Conservation (phyloP, 2,797 vertebrate species). For the Spinus olivaceus region DNA sequence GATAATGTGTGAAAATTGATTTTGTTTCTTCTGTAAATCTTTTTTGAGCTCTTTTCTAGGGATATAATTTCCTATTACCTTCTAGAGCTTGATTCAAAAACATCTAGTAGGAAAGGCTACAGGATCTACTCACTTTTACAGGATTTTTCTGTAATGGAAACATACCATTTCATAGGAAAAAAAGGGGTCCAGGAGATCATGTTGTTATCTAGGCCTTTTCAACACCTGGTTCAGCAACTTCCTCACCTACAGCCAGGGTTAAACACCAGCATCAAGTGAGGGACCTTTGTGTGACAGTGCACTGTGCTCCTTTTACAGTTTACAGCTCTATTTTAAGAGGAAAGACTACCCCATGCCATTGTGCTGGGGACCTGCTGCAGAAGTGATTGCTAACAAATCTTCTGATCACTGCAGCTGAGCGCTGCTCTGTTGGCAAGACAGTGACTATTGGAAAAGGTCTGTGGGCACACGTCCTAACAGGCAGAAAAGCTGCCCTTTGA, state of each 20-base stretch:
- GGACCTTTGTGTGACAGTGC: not conserved
- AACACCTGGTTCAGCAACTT: not conserved
- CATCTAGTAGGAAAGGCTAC: not conserved
- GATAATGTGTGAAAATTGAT: not conserved
- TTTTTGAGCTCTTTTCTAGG: not conserved
- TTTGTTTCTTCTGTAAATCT: not conserved
- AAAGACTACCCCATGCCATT: not conserved
- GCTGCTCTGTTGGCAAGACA: not conserved
- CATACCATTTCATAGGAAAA: not conserved
- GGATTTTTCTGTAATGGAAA: conserved; percentile 22
- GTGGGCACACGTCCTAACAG: rapidly evolving
- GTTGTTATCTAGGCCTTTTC: not conserved
- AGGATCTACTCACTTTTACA: not conserved
- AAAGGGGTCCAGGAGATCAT: not conserved
- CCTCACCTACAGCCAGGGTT: not conserved
- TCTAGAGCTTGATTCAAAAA: not conserved
- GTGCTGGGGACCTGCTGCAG: not conserved
- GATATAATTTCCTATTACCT: not conserved
- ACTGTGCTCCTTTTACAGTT: not conserved
- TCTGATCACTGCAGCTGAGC: not conserved
- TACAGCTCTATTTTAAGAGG: not conserved
- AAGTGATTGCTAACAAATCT: not conserved
- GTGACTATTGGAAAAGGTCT: not conserved
- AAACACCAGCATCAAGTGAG: not conserved
- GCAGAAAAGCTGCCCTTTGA: not conserved